These are phyloP conservation scores for Tragelaphus strepsiceros DNA, from an alignment of 2,113 vertebrate genomes.

Conservation along the genomic window DNA sequence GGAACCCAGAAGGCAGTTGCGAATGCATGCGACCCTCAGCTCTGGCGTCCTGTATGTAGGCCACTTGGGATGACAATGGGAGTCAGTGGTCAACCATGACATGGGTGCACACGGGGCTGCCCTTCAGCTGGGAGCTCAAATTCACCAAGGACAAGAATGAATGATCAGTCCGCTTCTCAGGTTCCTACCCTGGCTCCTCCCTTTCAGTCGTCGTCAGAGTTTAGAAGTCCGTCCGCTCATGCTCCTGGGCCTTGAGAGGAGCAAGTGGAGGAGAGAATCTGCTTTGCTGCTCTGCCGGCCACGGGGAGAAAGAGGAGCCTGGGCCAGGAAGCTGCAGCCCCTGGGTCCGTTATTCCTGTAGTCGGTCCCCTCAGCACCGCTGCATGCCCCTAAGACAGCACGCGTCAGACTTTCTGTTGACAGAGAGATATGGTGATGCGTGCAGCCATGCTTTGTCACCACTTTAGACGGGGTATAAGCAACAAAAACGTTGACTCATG, in stretches of 20 bases:
- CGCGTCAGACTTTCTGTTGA: not conserved
- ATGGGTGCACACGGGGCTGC: not conserved
- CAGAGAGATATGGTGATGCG: accelerated
- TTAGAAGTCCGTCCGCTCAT: not conserved
- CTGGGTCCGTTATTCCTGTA: not conserved
- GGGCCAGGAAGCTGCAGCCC: not conserved
- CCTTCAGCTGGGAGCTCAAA: not conserved
- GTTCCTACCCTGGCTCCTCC: not conserved
- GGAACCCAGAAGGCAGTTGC: not conserved
- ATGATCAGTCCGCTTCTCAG: not conserved
- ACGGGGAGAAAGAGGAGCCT: not conserved
- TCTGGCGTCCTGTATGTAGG: not conserved
- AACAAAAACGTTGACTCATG: accelerated
- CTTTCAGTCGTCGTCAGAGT: not conserved
- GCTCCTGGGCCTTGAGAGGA: not conserved
- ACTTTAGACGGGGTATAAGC: too few species aligned
- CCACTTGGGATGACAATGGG: not conserved
- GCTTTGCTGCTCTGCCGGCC: not conserved
- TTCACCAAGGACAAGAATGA: not conserved
- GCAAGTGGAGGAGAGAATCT: not conserved
- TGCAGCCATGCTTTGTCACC: too few species aligned
- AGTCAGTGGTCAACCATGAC: not conserved
- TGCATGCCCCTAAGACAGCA: not conserved
- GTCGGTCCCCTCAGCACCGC: not conserved
- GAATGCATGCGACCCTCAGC: not conserved